phyloP scores from a whole-genome alignment of 2,888 invertebrate genomes.

The Alviniconcha strummeri region DNA sequence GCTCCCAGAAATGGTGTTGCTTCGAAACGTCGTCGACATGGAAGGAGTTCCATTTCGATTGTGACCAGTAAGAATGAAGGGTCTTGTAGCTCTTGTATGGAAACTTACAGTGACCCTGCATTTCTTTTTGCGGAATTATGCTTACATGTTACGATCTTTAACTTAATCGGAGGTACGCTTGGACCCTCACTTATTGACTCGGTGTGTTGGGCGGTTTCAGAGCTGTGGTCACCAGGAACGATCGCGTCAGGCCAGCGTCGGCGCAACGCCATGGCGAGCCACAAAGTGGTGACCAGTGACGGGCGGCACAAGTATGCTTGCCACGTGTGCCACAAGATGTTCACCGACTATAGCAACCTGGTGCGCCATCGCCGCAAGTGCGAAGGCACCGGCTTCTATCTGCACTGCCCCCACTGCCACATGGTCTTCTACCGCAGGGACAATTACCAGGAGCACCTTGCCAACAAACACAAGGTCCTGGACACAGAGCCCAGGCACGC shows the following conservation, averaged over 20 bases:
- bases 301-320: slow-evolving; percentile 13
- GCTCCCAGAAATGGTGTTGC: too few relatives aligned
- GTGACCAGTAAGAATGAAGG: too few relatives aligned
- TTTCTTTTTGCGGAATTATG: too few relatives aligned
- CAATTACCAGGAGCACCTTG: slow-evolving; percentile 34
- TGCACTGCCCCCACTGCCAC: slow-evolving; percentile 29
- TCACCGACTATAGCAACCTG: slow-evolving; percentile 31
- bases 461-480: slow-evolving; percentile 11
- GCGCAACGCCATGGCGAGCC: slow-evolving; percentile 23
- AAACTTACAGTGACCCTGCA: too few relatives aligned
- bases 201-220: slow-evolving; percentile 3
- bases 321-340: slow-evolving; percentile 18
- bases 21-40: too few relatives aligned
- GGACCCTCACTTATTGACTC: too few relatives aligned
- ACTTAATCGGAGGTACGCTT: too few relatives aligned
- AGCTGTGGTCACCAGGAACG: neutral
- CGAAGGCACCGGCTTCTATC: slow-evolving; percentile 28
- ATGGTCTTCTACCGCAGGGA: slow-evolving; percentile 37
- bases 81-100: too few relatives aligned
- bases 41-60: too few relatives aligned
- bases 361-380: slow-evolving; percentile 38
- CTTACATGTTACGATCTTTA: too few relatives aligned
- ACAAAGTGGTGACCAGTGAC: slow-evolving; percentile 19
- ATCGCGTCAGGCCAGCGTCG: neutral
- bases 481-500: slow-evolving; percentile 15